These are phyloP conservation scores for Neoitamus cyanurus DNA, from an alignment of 2,888 invertebrate genomes.

Conservation along the genomic window DNA sequence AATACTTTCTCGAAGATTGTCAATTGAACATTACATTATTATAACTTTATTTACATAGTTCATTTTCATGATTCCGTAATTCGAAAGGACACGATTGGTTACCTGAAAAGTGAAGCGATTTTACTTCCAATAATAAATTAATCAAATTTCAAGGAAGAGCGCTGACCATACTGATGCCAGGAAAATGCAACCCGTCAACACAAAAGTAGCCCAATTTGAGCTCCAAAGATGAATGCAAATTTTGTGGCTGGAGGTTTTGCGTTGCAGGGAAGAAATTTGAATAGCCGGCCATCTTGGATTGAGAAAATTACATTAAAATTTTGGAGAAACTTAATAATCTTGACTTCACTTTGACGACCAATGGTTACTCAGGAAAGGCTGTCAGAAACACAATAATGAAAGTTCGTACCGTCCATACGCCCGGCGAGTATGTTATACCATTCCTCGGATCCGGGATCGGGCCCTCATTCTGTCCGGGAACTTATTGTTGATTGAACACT, in stretches of 20 bases:
- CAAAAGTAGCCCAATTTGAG: neutral
- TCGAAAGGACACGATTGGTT: too few species aligned
- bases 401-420: slow-evolving; percentile 27
- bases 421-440: slow-evolving; percentile 17
- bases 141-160: too few species aligned
- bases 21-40: too few species aligned
- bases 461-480: slow-evolving; percentile 6
- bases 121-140: too few species aligned
- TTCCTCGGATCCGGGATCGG: slow-evolving; percentile 18
- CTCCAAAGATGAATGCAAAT: slow-evolving; percentile 12
- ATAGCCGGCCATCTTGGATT: slow-evolving; percentile 49
- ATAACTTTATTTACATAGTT: too few species aligned
- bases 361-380: slow-evolving; percentile 50
- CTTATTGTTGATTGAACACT: slow-evolving; percentile 53
- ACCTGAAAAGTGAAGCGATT: too few species aligned
- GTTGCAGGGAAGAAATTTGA: slow-evolving; percentile 7
- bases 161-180: too few species aligned
- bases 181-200: neutral
- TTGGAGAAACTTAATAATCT: slow-evolving; percentile 52
- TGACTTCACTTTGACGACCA: slow-evolving; percentile 51
- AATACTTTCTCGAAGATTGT: too few species aligned
- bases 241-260: neutral
- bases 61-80: too few species aligned
- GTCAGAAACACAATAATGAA: slow-evolving; percentile 53
- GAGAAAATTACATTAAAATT: slow-evolving; percentile 52